Conservation (phyloP, 2,113 vertebrate genomes). For the rabbit (Oryctolagus cuniculus) region DNA sequence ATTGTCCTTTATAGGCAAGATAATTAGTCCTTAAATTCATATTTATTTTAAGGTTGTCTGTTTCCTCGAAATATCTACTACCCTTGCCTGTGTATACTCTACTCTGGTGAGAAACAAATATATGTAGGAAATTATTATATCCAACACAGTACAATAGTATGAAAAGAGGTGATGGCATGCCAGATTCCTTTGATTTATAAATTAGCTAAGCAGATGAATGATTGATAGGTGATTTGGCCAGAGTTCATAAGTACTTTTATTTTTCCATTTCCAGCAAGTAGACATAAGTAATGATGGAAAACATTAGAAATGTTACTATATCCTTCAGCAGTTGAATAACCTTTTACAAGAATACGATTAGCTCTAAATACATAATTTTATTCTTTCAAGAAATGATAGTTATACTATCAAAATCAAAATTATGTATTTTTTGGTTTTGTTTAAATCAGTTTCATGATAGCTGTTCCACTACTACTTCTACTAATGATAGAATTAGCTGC, state of each 20-base stretch:
- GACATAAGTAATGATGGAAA: background rate
- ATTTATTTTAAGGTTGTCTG: background rate
- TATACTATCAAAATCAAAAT: background rate
- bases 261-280: background rate
- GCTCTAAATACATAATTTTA: background rate
- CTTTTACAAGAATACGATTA: constrained; percentile 16
- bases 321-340: background rate
- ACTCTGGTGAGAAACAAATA: background rate
- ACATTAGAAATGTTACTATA: background rate
- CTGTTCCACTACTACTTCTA: background rate
- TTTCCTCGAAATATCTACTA: constrained; percentile 40
- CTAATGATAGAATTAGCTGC: background rate
- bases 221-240: background rate
- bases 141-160: background rate
- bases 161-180: background rate
- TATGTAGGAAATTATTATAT: constrained; percentile 4
- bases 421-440: background rate
- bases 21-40: constrained; percentile 59
- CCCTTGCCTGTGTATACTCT: background rate
- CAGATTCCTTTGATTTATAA: background rate
- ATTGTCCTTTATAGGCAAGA: constrained; percentile 57
- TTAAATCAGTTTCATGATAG: background rate
- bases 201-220: constrained; percentile 20
- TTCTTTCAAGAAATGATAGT: constrained; percentile 32
- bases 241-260: background rate